phyloP scores from a whole-genome alignment of 2,888 invertebrate species.

The Pristionchus entomophagus region DNA sequence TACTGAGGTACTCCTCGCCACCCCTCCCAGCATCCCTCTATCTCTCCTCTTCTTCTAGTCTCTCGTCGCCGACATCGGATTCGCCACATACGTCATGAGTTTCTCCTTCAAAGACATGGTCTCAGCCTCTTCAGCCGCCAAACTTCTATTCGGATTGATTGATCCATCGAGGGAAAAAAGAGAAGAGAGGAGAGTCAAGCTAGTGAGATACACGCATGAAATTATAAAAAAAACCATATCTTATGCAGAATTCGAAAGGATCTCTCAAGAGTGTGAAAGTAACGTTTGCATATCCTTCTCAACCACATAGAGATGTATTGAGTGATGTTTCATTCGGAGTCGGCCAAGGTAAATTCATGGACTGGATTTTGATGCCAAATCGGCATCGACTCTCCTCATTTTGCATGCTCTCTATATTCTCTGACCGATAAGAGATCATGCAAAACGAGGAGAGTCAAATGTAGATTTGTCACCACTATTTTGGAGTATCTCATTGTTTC shows the following conservation, averaged over 20 bases:
- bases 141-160: slow-evolving; percentile 7
- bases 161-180: neutral
- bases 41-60: neutral
- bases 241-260: neutral
- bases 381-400: too few relatives aligned
- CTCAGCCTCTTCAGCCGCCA: slow-evolving; percentile 2
- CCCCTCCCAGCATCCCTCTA: neutral
- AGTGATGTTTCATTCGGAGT: neutral
- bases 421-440: too few relatives aligned
- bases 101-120: slow-evolving; percentile 36
- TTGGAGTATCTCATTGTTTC: too few relatives aligned
- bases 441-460: too few relatives aligned
- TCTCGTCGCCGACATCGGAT: neutral
- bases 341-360: neutral
- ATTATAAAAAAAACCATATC: neutral
- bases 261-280: neutral
- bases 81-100: neutral
- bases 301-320: neutral
- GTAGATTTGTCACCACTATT: too few relatives aligned
- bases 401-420: too few relatives aligned
- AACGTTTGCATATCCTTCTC: slow-evolving; percentile 24
- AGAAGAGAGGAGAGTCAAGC: neutral
- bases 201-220: neutral
- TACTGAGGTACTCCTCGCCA: neutral
- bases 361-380: neutral